Conservation (phyloP, 2,113 vertebrate species). For the Malurus elegans region DNA sequence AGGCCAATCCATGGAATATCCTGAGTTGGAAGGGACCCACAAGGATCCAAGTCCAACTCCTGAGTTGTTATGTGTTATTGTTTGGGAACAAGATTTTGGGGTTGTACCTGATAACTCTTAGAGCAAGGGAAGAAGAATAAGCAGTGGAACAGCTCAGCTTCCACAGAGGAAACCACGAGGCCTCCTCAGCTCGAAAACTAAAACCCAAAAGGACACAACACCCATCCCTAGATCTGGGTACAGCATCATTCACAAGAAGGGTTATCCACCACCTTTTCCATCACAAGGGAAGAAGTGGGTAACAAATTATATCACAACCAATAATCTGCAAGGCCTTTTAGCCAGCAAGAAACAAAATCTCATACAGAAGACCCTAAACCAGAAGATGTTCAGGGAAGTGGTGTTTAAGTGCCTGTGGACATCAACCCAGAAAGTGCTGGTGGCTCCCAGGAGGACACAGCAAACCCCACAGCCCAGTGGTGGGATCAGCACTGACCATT, state of each 20-base stretch:
- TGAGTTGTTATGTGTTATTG: background rate
- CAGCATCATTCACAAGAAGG: background rate
- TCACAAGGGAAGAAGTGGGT: fast-evolving
- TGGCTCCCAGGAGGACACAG: background rate
- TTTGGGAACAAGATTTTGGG: background rate
- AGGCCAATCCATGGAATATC: background rate
- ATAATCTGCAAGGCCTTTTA: background rate
- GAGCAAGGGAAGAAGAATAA: background rate
- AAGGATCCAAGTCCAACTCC: background rate
- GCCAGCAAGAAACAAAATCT: background rate
- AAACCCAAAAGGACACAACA: background rate
- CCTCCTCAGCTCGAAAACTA: background rate
- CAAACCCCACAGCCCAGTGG: background rate
- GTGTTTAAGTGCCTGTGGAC: fast-evolving
- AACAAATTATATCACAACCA: background rate
- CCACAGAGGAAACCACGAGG: fast-evolving
- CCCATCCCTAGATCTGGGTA: background rate
- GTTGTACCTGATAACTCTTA: background rate
- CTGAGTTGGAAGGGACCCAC: background rate
- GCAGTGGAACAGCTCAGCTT: background rate
- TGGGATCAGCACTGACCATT: fast-evolving
- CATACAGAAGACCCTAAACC: fast-evolving
- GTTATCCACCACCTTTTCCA: background rate
- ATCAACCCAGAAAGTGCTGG: background rate
- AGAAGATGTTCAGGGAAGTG: background rate